Evolutionary conservation across 1,140 invertebrate genomes (phyloP).

Genomic region (Elymnias hypermnestra): DNA sequence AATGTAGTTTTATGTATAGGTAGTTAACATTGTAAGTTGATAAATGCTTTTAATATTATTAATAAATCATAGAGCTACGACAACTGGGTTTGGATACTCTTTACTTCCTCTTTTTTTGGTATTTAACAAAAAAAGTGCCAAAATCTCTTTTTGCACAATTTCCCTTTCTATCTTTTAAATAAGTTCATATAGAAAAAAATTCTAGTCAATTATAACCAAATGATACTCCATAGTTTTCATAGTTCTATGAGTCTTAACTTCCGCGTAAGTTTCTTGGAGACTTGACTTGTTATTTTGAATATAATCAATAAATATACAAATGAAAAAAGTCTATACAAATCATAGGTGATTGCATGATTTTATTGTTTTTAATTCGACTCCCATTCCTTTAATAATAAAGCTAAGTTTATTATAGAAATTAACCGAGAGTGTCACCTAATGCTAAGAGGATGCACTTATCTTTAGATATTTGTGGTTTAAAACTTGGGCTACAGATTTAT

Average conservation of each 20-base stretch:
- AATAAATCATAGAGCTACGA: constrained; percentile 18
- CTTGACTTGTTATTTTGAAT: constrained; percentile 47
- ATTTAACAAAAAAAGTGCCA: constrained; percentile 19
- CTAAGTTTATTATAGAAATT: too few relatives aligned
- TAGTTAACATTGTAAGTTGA: constrained; percentile 18
- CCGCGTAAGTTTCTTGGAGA: constrained; percentile 41
- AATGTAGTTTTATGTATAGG: constrained; percentile 25
- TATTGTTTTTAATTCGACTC: constrained; percentile 34
- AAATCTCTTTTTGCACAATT: background rate
- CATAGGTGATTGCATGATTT: constrained; percentile 55
- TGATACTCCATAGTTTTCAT: constrained; percentile 15
- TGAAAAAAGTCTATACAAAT: constrained; percentile 51
- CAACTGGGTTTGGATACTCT: constrained; percentile 10
- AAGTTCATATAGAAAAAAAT: background rate
- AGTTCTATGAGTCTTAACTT: constrained; percentile 23
- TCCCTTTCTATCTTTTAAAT: too few relatives aligned
- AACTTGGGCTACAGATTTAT: too few relatives aligned
- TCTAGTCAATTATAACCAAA: constrained; percentile 4
- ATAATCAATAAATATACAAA: constrained; percentile 48
- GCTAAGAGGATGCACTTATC: too few relatives aligned
- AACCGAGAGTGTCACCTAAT: too few relatives aligned
- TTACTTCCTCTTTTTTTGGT: too few relatives aligned
- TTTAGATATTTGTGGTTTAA: too few relatives aligned
- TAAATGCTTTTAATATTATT: constrained; percentile 10
- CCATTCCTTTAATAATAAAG: too few relatives aligned